Conservation (phyloP, 2,888 invertebrate genomes). For the Limenitis camilla region DNA sequence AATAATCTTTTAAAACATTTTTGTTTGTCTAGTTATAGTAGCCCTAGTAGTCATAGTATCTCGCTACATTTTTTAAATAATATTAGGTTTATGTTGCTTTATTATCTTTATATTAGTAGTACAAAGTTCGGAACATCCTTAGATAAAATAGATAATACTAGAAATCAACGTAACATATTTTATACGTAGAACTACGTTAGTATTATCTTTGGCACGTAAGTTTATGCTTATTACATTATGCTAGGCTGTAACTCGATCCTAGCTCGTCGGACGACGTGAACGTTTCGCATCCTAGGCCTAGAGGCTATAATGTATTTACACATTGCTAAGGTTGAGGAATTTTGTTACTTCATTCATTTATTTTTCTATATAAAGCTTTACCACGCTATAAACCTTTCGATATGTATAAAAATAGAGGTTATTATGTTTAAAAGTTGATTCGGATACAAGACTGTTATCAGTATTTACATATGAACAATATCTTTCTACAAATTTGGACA, state of each 20-base stretch:
- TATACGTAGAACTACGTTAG: neutral
- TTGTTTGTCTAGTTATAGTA: no score
- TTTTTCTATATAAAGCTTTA: neutral
- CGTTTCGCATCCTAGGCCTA: conserved; percentile 8
- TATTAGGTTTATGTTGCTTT: no score
- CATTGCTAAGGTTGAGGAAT: conserved; percentile 1
- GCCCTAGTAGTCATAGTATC: no score
- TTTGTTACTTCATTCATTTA: neutral
- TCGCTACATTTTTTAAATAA: no score
- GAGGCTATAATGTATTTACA: conserved; percentile 4
- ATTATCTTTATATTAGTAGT: no score
- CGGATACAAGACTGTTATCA: neutral
- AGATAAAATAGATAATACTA: no score
- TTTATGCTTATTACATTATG: conserved; percentile 19
- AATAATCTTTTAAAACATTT: no score
- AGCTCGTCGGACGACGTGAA: conserved; percentile 16
- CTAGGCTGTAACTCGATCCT: conserved; percentile 20
- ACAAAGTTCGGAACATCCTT: no score
- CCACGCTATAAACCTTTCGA: no score
- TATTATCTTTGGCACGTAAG: conserved; percentile 5
- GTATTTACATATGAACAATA: conserved; percentile 1
- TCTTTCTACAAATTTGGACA: conserved; percentile 11
- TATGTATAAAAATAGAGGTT: neutral
- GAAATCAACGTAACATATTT: neutral
- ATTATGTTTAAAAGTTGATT: neutral